These are phyloP conservation scores for Hyperoodon ampullatus DNA, from an alignment of 2,113 vertebrate genomes.

Conservation along the genomic window DNA sequence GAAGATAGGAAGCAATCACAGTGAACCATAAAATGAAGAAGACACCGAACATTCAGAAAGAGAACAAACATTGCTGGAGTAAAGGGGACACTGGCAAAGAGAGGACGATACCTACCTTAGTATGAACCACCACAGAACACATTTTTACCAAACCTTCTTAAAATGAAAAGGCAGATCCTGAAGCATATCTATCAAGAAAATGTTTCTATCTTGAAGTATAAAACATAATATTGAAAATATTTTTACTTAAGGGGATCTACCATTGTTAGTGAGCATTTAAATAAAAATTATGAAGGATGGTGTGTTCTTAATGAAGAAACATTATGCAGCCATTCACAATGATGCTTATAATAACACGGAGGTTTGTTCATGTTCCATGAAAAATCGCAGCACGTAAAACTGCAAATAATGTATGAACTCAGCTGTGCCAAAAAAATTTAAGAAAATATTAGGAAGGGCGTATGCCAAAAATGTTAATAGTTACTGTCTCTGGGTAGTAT, in stretches of 20 bases:
- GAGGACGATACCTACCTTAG: no score
- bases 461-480: conserved; percentile 38
- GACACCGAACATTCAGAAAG: not conserved
- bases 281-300: not conserved
- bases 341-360: not conserved
- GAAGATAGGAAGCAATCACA: not conserved
- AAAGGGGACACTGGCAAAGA: not conserved
- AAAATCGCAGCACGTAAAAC: not conserved
- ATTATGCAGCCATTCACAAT: not conserved
- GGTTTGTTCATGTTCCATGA: not conserved
- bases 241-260: not conserved
- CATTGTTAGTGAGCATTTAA: not conserved
- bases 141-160: not conserved
- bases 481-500: conserved; percentile 23
- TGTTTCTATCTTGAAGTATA: not conserved
- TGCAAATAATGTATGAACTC: conserved; percentile 26
- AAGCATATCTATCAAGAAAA: not conserved
- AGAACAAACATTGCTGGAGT: not conserved
- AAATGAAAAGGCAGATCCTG: not conserved
- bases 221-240: not conserved
- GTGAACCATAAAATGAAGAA: not conserved
- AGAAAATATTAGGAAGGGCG: conserved; percentile 29
- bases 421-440: not conserved
- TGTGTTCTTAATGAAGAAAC: not conserved
- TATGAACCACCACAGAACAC: not conserved